A percentile compares a stretch with the other conserved stretches of the same genome.
Conservation (phyloP, 1,140 invertebrate species). For the Leptoteleia sp. region DNA sequence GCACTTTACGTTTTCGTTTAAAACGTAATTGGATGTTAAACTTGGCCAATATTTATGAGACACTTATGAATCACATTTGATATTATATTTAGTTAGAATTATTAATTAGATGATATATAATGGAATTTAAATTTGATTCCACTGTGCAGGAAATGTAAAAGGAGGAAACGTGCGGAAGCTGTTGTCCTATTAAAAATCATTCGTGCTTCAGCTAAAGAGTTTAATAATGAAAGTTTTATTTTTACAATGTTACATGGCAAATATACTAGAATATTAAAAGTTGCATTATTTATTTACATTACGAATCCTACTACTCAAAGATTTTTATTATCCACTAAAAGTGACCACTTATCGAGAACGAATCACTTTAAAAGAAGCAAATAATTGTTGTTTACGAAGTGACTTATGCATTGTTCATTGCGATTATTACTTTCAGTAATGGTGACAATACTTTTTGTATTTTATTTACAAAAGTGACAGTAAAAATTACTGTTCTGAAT, state of each 20-base stretch:
- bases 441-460: too few species aligned
- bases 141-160: conserved; percentile 1
- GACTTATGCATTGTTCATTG: too few species aligned
- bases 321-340: too few species aligned
- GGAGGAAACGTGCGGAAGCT: conserved; percentile 3
- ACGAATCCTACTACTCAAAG: too few species aligned
- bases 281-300: neutral
- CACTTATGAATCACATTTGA: conserved; percentile 17
- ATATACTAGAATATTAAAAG: neutral
- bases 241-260: neutral
- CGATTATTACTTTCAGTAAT: too few species aligned
- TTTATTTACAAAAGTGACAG: too few species aligned
- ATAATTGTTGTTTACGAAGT: too few species aligned
- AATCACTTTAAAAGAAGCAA: too few species aligned
- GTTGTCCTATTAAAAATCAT: conserved; percentile 9
- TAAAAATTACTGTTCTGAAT: too few species aligned
- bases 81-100: too few species aligned
- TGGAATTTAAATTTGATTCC: conserved; percentile 16
- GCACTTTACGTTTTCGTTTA: conserved; percentile 11
- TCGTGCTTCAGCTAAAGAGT: conserved; percentile 3
- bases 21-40: conserved; percentile 8
- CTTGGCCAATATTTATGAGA: conserved; percentile 23
- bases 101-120: conserved; percentile 4
- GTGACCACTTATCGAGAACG: too few species aligned
- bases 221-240: conserved; percentile 1